Evolutionary conservation across 1,140 invertebrate genomes (phyloP), one percentile per base, ranked within the genome.

Genomic region (Hylaeus volcanicus): DNA sequence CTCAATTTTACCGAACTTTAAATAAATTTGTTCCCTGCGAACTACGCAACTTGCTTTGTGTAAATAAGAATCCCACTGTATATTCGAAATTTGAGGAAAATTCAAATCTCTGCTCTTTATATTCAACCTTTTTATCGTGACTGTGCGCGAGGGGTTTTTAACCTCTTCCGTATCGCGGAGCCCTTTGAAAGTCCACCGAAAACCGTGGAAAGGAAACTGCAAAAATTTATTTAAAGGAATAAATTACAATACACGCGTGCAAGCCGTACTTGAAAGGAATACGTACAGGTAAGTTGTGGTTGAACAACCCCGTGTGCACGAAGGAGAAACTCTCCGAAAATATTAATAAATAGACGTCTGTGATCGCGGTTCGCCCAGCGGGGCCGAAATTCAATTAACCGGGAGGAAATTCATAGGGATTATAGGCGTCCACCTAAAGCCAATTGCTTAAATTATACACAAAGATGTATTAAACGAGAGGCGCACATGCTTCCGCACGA

Each of bases 361-460:
- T 26, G 48, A 65, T 74, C 15, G 9, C 5, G 45, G 45, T 65
- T 64, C 41, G 37, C 1, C 63, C 4, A 15, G 5, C 12, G 63
- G 63, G 2, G 8, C 55, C 64, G 37, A 39, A 63, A 53, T 70
- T 70, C 75, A 63, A 63, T 71, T 55, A 78, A 78, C n/a, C 65
- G 15, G 15, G 43, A n/a, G 37, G 2, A 51, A 53, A 70, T 69
- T 26, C 4, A 41, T 56, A 0, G 15, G 61, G 15, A n/a, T n/a
- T 11, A 53, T 15, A 14, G 56, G 53, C 41, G 15, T 11, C 39
- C 3, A 12, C 1, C 5, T 5, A 2, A 0, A 5, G 60, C 51
- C 61, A 73, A 73, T 64, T 65, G 48, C 73, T 73, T 12, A 45
- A 73, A 79, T 73, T 73, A 66, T 73, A 64, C n/a, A 26, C 8